phyloP scores from a whole-genome alignment of 2,113 vertebrate species.

The rabbit (Oryctolagus cuniculus) region DNA sequence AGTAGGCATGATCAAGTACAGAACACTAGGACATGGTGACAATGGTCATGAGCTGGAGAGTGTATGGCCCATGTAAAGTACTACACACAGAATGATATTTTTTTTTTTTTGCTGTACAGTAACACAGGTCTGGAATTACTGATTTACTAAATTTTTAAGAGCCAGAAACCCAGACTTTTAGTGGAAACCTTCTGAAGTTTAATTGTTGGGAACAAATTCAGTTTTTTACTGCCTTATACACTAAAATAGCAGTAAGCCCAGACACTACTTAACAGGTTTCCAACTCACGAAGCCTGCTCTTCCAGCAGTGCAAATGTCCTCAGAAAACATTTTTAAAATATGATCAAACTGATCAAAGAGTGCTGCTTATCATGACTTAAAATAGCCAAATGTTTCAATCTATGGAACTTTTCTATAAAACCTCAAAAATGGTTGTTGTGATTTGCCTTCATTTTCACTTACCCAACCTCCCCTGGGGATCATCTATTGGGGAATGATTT shows the following conservation, averaged over 20 bases:
- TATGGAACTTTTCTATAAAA: not conserved
- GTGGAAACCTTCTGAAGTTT: constrained; percentile 4
- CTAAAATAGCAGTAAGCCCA: not conserved
- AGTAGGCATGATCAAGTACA: not conserved
- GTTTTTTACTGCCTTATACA: not conserved
- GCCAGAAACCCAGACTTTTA: not conserved
- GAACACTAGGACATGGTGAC: too few species aligned
- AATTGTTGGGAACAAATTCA: constrained; percentile 20
- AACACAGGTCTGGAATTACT: not conserved
- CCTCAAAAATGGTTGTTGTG: not conserved
- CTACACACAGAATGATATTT: not conserved
- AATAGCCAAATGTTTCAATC: not conserved
- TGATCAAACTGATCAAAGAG: not conserved
- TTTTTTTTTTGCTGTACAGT: not conserved
- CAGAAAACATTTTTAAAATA: not conserved
- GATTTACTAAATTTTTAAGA: not conserved
- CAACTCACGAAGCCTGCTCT: not conserved
- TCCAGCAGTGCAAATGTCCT: not conserved
- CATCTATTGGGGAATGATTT: not conserved
- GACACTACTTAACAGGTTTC: not conserved
- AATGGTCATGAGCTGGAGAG: not conserved
- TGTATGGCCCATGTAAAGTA: not conserved
- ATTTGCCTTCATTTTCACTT: not conserved
- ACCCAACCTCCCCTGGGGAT: not conserved
- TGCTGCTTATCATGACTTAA: not conserved